Evolutionary conservation across 1,140 invertebrate genomes (phyloP), one percentile per base, ranked within the genome.

Genomic region (Drosophila tristis): DNA sequence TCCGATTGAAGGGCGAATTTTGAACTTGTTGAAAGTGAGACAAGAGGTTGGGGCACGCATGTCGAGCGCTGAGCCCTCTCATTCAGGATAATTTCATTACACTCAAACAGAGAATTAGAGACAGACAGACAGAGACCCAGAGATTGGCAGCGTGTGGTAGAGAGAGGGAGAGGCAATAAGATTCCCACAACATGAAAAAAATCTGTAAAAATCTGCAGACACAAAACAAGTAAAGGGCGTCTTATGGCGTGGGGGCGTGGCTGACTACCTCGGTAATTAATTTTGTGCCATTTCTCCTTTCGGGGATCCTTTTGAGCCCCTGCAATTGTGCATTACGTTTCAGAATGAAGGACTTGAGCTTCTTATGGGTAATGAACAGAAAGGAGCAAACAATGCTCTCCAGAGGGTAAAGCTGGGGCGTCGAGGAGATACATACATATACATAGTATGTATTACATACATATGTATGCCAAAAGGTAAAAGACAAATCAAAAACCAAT

Each of bases 401-500:
- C 35, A 39, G 4, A 13, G 35, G 4, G 35, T 4, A 5, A 35
- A 57, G 31, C 25, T 45, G n/a, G 29, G 2, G 20, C 6, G 2
- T n/a, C 39, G 20, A 29, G 16, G 44, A 35, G 44, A 35, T 6
- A 44, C 20, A 20, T 20, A 20, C 20, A n/a, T n/a, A n/a, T n/a
- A n/a, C n/a, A n/a, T n/a, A n/a, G n/a, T n/a, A n/a, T n/a, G n/a
- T n/a, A n/a, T n/a, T 20, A 20, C 20, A 20, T 31, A 31, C 6
- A 5, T 11, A 35, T 35, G 31, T 13, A 13, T 39, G 35, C 35
- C 35, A 72, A 7, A 84, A 75, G 66, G 63, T 68, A 68, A 70
- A 63, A 65, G 44, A 64, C 80, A 78, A 90, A 90, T 90, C 85
- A 90, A 78, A 90, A 80, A 80, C 73, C 85, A 89, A 89, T 89